Conservation (phyloP, 2,888 invertebrate genomes). For the Theodoxus fluviatilis region DNA sequence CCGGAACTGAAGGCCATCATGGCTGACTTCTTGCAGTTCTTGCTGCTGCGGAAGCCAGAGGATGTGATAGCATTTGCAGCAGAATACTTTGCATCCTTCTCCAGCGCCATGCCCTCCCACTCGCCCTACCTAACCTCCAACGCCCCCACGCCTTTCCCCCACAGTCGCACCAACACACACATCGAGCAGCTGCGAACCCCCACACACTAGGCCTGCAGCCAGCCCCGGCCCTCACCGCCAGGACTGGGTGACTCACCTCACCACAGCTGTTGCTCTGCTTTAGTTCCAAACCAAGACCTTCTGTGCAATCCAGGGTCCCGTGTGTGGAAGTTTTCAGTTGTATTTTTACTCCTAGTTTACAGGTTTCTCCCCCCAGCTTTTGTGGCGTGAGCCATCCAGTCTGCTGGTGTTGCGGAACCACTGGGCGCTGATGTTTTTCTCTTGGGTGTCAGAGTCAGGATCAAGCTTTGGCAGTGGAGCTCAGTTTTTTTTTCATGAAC, state of each 20-base stretch:
- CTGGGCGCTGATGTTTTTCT: no score
- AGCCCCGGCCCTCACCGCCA: neutral
- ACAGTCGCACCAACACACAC: constrained; percentile 49
- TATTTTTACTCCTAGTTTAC: no score
- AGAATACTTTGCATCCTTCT: constrained; percentile 64
- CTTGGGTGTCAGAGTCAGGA: no score
- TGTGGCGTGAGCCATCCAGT: no score
- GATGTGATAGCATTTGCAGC: constrained; percentile 63
- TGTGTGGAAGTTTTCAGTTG: no score
- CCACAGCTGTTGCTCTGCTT: neutral
- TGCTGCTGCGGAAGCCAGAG: constrained; percentile 64
- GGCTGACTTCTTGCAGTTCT: constrained; percentile 65
- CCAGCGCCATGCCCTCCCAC: constrained; percentile 50
- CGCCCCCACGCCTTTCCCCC: constrained; percentile 54
- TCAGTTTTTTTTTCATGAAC: no score
- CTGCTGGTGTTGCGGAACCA: no score
- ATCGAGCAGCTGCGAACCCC: constrained; percentile 49
- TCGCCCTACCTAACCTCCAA: constrained; percentile 53
- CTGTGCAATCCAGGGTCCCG: no score
- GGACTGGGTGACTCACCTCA: neutral
- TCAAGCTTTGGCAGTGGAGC: no score
- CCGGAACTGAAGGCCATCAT: constrained; percentile 63
- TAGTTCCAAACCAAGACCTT: no score
- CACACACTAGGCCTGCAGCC: constrained; percentile 36
- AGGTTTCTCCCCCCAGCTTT: no score